A percentile compares a stretch with the other conserved stretches of the same genome.
phyloP scores from a whole-genome alignment of 2,888 invertebrate species.

The Agriopis marginaria region DNA sequence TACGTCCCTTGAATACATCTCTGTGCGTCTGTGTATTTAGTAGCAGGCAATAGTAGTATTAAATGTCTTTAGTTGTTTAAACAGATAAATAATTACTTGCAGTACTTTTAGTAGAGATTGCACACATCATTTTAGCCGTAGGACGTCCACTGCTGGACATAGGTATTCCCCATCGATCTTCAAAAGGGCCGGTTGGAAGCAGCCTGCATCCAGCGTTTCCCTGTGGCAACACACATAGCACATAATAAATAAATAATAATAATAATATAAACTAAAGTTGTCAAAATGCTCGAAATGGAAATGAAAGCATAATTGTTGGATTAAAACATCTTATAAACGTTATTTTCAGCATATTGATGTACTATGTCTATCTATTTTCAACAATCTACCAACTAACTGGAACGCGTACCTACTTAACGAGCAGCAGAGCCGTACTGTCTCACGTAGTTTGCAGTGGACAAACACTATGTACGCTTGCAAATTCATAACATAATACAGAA shows the following conservation, averaged over 20 bases:
- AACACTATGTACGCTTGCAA: slow-evolving; percentile 53
- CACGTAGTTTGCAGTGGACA: slow-evolving; percentile 55
- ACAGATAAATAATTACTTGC: no score
- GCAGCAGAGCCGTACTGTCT: slow-evolving; percentile 44
- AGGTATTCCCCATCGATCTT: no score
- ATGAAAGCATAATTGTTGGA: no score
- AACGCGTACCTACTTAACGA: slow-evolving; percentile 15
- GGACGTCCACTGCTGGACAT: no score
- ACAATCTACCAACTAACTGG: slow-evolving; percentile 6
- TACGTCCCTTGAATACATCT: slow-evolving; percentile 8
- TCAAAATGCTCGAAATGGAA: no score
- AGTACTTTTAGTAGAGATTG: no score
- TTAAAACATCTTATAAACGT: background rate
- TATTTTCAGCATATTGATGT: slow-evolving; percentile 8
- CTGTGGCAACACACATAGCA: no score
- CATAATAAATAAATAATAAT: no score
- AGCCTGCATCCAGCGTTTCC: no score
- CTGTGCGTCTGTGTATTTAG: slow-evolving; percentile 12
- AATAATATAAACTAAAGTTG: no score
- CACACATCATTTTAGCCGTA: no score
- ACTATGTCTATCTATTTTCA: background rate
- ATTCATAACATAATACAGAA: slow-evolving; percentile 42
- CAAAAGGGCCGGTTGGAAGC: no score
- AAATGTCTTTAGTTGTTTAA: background rate
- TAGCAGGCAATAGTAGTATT: background rate